Evolutionary conservation across 2,888 invertebrate genomes (phyloP), one percentile per base, ranked within the genome.

Genomic region (Drosophila bunnanda): DNA sequence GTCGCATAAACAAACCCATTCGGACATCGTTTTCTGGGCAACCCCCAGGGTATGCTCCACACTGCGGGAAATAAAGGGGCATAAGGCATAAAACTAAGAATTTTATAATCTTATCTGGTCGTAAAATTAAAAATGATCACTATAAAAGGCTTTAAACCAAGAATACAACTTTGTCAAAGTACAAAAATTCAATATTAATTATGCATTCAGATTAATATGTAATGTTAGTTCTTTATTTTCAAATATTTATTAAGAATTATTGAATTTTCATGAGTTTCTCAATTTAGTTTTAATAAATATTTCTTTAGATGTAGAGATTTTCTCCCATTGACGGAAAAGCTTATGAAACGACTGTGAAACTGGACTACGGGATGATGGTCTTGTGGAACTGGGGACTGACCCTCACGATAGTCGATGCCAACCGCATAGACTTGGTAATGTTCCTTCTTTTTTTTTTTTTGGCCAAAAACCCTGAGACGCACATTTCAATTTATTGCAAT

Each of bases 401-500:
- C 66, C 66, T 70, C 44, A 55, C 25, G 56, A 67, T 71, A 48
- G 72, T 54, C 65, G 52, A 74, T 64, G 39, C 34, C 43, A 53
- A 56, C 75, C 82, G 67, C 66, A 67, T 72, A 75, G 75, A 80
- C 69, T 62, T 64, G 75, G 71, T 69, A 78, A 78, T 75, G 56
- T 66, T 65, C 67, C n/a, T n/a, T n/a, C n/a, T n/a, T 25, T 25
- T 25, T 25, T 20, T 71, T 46, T 75, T 62, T 75, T 76, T 34
- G 64, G 53, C 62, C 59, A 22, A 22, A 68, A 69, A 76, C 69
- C 75, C 67, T 46, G 38, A 72, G 66, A 76, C 76, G 53, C 71
- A 69, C 76, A 81, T 81, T 88, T 86, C 89, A 78, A 86, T 86
- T 82, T 88, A 88, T 82, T 77, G 86, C 82, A 85, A 66, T 75